Conservation (phyloP, 2,113 vertebrate genomes). For the Mesocricetus auratus region DNA sequence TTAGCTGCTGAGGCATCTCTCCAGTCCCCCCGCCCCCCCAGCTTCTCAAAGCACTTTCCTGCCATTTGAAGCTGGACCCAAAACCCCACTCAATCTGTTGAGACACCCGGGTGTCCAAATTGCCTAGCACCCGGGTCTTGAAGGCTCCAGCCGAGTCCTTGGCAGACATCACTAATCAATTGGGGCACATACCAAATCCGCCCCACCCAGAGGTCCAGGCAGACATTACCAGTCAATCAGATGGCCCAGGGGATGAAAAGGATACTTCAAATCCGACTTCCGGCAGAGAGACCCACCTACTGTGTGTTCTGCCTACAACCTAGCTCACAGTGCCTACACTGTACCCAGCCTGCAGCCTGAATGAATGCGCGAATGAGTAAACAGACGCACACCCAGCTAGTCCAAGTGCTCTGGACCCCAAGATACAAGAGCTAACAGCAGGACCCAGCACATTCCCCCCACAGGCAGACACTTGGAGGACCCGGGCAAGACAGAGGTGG, state of each 20-base stretch:
- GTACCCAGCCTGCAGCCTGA: neutral
- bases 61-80: neutral
- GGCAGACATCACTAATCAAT: slow-evolving; percentile 77
- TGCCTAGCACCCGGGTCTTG: neutral
- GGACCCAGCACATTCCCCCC: neutral
- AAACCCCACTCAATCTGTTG: neutral
- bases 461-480: neutral
- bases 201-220: neutral
- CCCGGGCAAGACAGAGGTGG: neutral
- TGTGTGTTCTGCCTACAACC: neutral
- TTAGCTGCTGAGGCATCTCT: too few relatives aligned
- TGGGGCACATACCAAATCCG: neutral
- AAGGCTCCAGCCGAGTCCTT: slow-evolving; percentile 43
- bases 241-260: neutral
- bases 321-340: fast-evolving
- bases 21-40: neutral
- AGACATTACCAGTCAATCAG: slow-evolving; percentile 63
- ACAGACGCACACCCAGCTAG: neutral
- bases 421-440: neutral
- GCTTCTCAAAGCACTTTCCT: neutral
- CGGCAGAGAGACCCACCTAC: neutral
- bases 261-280: neutral
- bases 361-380: neutral
- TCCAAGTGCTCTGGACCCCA: neutral
- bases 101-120: neutral